Evolutionary conservation across 2,113 vertebrate species (phyloP).

Genomic region (Geococcyx californianus): DNA sequence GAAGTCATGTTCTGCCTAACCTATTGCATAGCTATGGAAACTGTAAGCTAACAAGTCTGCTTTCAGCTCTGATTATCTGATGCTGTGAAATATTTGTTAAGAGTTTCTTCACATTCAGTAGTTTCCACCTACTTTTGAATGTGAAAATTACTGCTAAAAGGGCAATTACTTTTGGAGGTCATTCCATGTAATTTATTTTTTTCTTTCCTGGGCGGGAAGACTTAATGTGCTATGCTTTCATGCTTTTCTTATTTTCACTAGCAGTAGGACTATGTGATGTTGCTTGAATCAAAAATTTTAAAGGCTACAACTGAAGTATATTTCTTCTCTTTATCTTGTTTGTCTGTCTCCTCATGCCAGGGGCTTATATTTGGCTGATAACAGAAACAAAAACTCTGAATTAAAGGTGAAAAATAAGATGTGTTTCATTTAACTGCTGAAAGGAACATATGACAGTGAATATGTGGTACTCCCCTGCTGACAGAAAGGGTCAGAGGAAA

Average conservation of each 20-base stretch:
- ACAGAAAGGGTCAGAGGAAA: not conserved
- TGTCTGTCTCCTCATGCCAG: not conserved
- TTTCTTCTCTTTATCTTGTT: constrained; percentile 48
- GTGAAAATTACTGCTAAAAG: constrained; percentile 25
- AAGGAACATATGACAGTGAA: not conserved
- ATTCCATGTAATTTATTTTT: constrained; percentile 20
- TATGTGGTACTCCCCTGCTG: not conserved
- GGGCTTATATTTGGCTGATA: constrained; percentile 8
- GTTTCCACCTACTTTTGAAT: constrained; percentile 39
- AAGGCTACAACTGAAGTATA: constrained; percentile 30
- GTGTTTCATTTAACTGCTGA: not conserved
- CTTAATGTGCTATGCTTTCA: not conserved
- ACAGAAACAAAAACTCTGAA: not conserved
- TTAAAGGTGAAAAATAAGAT: constrained; percentile 23
- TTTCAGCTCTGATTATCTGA: not conserved
- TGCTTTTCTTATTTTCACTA: constrained; percentile 15
- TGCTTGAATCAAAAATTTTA: constrained; percentile 45
- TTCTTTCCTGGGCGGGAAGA: constrained; percentile 46
- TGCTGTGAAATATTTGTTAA: not conserved
- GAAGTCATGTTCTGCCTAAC: not conserved
- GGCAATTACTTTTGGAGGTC: constrained; percentile 16
- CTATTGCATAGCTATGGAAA: not conserved
- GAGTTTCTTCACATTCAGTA: constrained; percentile 18
- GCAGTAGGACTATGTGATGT: not conserved
- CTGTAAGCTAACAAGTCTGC: not conserved